A percentile compares a stretch with the other conserved stretches of the same genome.
These are phyloP conservation scores for Nomada lathburiana DNA, from an alignment of 2,888 invertebrate species.

Conservation along the genomic window DNA sequence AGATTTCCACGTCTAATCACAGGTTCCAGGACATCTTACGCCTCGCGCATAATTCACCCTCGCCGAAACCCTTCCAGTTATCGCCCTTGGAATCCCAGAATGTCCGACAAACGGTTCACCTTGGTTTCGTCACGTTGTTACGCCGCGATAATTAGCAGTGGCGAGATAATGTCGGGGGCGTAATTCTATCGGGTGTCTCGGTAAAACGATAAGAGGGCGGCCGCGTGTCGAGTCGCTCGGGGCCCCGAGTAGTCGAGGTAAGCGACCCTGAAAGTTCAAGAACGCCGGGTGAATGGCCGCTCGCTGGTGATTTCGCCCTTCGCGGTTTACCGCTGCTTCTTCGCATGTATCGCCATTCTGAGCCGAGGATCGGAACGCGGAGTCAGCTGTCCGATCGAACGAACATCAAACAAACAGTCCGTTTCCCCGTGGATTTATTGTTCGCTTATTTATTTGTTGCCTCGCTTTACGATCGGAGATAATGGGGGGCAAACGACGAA, in stretches of 20 bases:
- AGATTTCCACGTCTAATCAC: too few relatives aligned
- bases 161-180: conserved; percentile 60
- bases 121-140: conserved; percentile 23
- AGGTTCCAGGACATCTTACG: too few relatives aligned
- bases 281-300: conserved; percentile 81
- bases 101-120: conserved; percentile 7
- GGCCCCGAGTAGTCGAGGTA: conserved; percentile 46
- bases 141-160: conserved; percentile 46
- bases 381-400: conserved; percentile 21
- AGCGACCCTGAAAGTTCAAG: conserved; percentile 83
- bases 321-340: conserved; percentile 54
- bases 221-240: conserved; percentile 36
- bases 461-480: neutral
- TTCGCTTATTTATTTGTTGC: neutral
- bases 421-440: neutral
- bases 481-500: too few relatives aligned
- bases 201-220: conserved; percentile 69
- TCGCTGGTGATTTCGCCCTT: conserved; percentile 61
- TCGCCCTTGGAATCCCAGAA: too few relatives aligned
- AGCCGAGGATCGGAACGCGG: conserved; percentile 11
- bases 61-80: too few relatives aligned
- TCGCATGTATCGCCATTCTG: conserved; percentile 25
- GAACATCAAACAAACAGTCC: conserved; percentile 21
- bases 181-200: conserved; percentile 69
- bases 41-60: too few relatives aligned